These are phyloP conservation scores for Polymixis flavicincta DNA, from an alignment of 2,888 invertebrate genomes.

Conservation along the genomic window DNA sequence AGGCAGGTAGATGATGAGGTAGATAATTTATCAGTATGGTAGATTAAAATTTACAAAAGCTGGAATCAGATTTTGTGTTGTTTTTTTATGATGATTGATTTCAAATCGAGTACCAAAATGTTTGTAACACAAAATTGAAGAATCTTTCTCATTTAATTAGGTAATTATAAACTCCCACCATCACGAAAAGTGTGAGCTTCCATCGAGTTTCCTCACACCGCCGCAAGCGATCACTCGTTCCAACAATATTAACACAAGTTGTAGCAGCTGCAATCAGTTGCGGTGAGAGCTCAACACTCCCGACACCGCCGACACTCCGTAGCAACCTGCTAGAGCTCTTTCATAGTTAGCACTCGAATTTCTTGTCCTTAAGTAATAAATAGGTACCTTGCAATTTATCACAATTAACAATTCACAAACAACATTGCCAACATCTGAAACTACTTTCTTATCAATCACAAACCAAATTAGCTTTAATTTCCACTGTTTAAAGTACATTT, in stretches of 20 bases:
- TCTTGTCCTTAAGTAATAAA: background rate
- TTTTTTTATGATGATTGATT: background rate
- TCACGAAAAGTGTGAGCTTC: constrained; percentile 16
- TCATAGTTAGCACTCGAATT: constrained; percentile 30
- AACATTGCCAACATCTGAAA: background rate
- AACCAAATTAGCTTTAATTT: constrained; percentile 4
- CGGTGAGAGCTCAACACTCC: constrained; percentile 42
- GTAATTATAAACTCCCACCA: background rate
- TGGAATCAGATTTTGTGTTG: background rate
- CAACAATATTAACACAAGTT: constrained; percentile 63
- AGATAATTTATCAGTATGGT: background rate
- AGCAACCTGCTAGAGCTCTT: constrained; percentile 22
- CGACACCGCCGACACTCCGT: constrained; percentile 18
- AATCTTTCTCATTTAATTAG: background rate
- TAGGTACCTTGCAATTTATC: background rate
- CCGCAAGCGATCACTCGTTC: constrained; percentile 56
- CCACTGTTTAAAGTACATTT: constrained; percentile 12
- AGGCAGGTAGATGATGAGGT: background rate
- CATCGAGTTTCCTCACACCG: background rate
- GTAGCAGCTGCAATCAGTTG: constrained; percentile 65
- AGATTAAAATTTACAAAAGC: background rate
- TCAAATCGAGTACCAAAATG: background rate
- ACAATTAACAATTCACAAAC: background rate
- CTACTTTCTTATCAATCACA: background rate
- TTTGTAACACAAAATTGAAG: background rate